phyloP scores from a whole-genome alignment of 2,113 vertebrate species.

The Pteropus alecto region DNA sequence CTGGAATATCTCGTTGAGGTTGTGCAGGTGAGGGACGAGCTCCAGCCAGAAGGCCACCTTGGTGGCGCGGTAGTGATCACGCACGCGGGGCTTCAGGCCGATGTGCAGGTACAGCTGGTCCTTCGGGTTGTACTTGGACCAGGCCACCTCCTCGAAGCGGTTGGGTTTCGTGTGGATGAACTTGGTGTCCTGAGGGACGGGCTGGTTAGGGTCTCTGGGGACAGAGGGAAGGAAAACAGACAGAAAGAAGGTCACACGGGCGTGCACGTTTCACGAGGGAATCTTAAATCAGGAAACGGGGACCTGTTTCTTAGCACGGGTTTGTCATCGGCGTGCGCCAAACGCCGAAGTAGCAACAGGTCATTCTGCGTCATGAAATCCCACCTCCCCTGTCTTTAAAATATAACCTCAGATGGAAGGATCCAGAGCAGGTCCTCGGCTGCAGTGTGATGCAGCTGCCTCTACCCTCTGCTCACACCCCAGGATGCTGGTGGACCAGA shows the following conservation, averaged over 20 bases:
- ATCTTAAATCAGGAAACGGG: accelerated
- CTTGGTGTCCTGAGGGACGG: constrained; percentile 97
- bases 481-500: background rate
- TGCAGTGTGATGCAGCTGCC: accelerated
- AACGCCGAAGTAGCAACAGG: accelerated
- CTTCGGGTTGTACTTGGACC: constrained; percentile 97
- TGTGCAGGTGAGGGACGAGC: constrained; percentile 94
- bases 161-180: constrained; percentile 98
- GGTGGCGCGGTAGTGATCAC: constrained; percentile 96
- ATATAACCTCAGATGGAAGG: accelerated
- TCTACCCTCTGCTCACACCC: accelerated
- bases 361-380: accelerated
- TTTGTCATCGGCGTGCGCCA: accelerated
- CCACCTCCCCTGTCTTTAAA: background rate
- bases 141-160: constrained; percentile 97
- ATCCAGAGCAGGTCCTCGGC: accelerated
- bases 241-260: background rate
- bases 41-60: constrained; percentile 99
- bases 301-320: accelerated
- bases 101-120: constrained; percentile 98
- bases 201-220: constrained; percentile 94
- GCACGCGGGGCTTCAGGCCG: constrained; percentile 93
- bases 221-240: constrained; percentile 28
- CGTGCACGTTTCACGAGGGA: accelerated
- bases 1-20: constrained; percentile 94